These are phyloP conservation scores for Diploscapter pachys DNA, from an alignment of 1,140 invertebrate species.

Conservation along the genomic window DNA sequence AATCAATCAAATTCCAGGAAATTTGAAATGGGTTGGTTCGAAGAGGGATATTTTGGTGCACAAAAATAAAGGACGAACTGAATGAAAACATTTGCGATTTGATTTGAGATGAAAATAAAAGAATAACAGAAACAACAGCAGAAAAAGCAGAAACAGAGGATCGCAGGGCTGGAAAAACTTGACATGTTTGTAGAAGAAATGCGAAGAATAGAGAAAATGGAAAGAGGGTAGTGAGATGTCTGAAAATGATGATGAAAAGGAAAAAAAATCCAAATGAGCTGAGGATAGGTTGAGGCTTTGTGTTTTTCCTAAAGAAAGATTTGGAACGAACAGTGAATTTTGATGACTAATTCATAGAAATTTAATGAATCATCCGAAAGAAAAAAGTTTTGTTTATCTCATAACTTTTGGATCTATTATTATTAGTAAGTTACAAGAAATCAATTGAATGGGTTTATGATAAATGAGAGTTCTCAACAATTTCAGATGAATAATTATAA, in stretches of 20 bases:
- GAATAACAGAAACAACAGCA: background rate
- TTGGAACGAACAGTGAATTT: background rate
- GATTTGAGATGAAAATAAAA: conserved; percentile 8
- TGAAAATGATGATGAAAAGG: conserved; percentile 15
- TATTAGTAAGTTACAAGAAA: background rate
- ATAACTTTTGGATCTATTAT: background rate
- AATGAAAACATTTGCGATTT: background rate
- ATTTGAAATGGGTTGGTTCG: too few relatives aligned
- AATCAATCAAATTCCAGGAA: too few relatives aligned
- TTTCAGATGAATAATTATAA: too few relatives aligned
- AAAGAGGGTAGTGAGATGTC: conserved; percentile 9
- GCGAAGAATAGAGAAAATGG: background rate
- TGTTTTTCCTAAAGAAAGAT: too few relatives aligned
- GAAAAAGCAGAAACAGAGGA: background rate
- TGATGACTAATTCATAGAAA: conserved; percentile 24
- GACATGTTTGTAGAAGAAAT: background rate
- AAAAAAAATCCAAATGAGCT: background rate
- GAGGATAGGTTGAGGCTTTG: too few relatives aligned
- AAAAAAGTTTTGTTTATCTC: conserved; percentile 5
- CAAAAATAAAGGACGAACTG: background rate
- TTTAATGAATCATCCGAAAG: conserved; percentile 10
- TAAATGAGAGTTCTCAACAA: too few relatives aligned
- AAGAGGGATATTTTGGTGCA: conserved; percentile 1
- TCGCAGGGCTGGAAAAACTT: background rate
- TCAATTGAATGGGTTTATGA: too few relatives aligned